These are phyloP conservation scores for Etheostoma cragini DNA, from an alignment of 2,113 vertebrate species.

Conservation along the genomic window DNA sequence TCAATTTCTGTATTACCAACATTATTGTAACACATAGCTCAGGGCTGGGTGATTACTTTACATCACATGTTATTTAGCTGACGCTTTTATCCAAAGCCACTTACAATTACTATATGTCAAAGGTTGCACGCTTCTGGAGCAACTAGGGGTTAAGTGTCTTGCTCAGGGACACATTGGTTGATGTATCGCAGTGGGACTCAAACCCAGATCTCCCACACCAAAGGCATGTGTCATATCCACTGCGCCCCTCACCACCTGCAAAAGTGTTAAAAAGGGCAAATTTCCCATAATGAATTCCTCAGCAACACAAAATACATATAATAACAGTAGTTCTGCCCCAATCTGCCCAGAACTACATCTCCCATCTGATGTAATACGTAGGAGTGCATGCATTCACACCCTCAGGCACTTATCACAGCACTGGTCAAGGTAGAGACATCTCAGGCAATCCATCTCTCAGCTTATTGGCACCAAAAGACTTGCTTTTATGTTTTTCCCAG, in stretches of 20 bases:
- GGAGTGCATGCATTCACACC: slow-evolving; percentile 55
- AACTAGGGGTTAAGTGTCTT: too few relatives aligned
- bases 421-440: slow-evolving; percentile 78
- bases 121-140: too few relatives aligned
- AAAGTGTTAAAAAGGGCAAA: slow-evolving; percentile 40
- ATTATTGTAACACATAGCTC: slow-evolving; percentile 9
- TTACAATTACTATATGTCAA: too few relatives aligned
- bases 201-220: too few relatives aligned
- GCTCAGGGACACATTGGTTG: too few relatives aligned
- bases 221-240: too few relatives aligned
- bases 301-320: slow-evolving; percentile 44
- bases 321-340: slow-evolving; percentile 44
- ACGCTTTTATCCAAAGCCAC: too few relatives aligned
- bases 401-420: slow-evolving; percentile 69
- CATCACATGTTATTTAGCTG: too few relatives aligned
- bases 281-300: slow-evolving; percentile 47
- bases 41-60: too few relatives aligned
- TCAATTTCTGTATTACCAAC: slow-evolving; percentile 18
- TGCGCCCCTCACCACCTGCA: neutral
- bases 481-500: slow-evolving; percentile 71
- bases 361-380: slow-evolving; percentile 69
- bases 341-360: slow-evolving; percentile 51
- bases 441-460: slow-evolving; percentile 71
- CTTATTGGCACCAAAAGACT: slow-evolving; percentile 78
- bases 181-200: too few relatives aligned